Percentiles rank a stretch among this genome's conserved stretches.
Conservation (phyloP, 1,140 invertebrate genomes). For the Galendromus occidentalis region DNA sequence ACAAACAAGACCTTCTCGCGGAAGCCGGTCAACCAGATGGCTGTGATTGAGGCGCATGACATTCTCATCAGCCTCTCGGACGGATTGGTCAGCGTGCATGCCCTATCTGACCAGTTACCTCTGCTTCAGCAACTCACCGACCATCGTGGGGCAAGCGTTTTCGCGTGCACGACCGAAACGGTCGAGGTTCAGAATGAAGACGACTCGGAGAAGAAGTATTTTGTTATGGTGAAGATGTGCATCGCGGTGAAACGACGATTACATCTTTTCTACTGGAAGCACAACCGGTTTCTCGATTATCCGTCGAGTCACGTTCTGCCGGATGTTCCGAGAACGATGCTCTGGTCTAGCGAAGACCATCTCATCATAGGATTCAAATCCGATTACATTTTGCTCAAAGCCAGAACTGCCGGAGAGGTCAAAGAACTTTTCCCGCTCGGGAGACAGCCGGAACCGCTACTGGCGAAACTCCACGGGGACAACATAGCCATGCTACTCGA, state of each 20-base stretch:
- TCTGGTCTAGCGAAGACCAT: conserved; percentile 2
- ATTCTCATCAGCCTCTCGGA: conserved; percentile 1
- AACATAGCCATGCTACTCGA: background rate
- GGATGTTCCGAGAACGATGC: background rate
- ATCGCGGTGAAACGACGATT: background rate
- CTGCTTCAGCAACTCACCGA: background rate
- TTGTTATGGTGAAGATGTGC: background rate
- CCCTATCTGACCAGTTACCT: background rate
- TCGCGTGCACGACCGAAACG: background rate
- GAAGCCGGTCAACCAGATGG: background rate
- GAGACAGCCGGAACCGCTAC: background rate
- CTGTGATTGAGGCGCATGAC: background rate
- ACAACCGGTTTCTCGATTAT: background rate
- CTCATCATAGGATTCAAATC: background rate
- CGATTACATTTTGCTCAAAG: background rate
- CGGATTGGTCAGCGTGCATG: background rate
- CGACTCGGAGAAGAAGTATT: background rate
- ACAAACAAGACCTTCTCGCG: background rate
- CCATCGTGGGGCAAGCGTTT: background rate
- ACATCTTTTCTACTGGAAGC: background rate
- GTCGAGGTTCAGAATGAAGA: background rate
- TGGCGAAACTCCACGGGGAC: background rate
- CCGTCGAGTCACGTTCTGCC: background rate
- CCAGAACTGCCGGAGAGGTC: background rate
- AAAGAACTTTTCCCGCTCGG: background rate